These are phyloP conservation scores for Drosophila tsacasi DNA, from an alignment of 1,140 invertebrate genomes.

Conservation along the genomic window DNA sequence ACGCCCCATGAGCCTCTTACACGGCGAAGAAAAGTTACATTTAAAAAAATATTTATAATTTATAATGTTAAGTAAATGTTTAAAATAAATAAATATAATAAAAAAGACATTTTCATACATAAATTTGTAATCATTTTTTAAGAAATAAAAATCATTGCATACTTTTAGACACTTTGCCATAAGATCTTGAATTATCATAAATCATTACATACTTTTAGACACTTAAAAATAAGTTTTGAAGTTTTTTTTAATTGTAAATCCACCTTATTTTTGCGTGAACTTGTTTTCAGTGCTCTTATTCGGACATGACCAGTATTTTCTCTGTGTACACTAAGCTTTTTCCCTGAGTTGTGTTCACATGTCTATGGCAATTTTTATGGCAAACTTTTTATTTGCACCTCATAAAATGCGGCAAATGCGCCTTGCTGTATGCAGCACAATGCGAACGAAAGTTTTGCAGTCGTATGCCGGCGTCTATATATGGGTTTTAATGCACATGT, in stretches of 20 bases:
- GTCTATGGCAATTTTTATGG: constrained; percentile 81
- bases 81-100: neutral
- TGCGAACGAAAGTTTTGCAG: constrained; percentile 55
- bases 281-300: no score
- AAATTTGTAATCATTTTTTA: neutral
- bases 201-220: constrained; percentile 1
- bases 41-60: no score
- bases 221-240: neutral
- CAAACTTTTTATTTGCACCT: constrained; percentile 83
- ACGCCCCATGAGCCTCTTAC: constrained; percentile 6
- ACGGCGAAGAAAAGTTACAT: neutral
- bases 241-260: neutral
- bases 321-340: constrained; percentile 5
- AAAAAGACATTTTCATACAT: fast-evolving
- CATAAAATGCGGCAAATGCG: constrained; percentile 80
- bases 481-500: constrained; percentile 3
- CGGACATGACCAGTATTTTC: constrained; percentile 7
- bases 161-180: neutral
- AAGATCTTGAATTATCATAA: no score
- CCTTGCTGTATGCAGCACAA: constrained; percentile 75
- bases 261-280: neutral
- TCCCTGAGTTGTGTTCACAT: constrained; percentile 45
- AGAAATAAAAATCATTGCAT: neutral
- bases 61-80: neutral
- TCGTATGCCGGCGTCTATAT: constrained; percentile 29